Evolutionary conservation across 1,140 invertebrate species (phyloP).

Genomic region (Maconellicoccus hirsutus): DNA sequence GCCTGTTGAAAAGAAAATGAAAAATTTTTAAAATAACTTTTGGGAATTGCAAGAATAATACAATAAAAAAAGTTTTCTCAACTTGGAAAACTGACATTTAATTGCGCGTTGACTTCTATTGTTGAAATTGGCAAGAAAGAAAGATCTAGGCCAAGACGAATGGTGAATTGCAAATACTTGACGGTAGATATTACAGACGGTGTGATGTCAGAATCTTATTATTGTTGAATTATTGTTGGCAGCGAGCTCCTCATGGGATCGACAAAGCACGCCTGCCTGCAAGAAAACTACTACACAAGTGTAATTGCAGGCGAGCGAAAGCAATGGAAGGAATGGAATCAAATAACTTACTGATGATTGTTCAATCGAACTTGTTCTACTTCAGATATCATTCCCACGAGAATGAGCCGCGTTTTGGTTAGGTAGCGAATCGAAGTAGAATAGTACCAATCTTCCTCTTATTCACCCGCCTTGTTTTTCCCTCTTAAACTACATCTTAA

Average conservation of each 20-base stretch:
- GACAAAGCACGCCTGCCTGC: constrained; percentile 6
- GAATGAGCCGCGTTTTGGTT: constrained; percentile 8
- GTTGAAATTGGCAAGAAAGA: constrained; percentile 12
- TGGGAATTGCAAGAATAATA: not conserved
- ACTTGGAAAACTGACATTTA: not conserved
- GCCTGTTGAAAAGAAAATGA: not conserved
- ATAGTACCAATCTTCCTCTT: constrained; percentile 5
- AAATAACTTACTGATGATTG: constrained; percentile 21
- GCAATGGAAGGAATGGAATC: constrained; percentile 15
- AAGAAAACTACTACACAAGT: constrained; percentile 6
- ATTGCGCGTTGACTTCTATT: not conserved
- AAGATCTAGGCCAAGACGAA: constrained; percentile 13
- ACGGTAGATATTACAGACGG: constrained; percentile 12
- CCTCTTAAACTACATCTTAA: not conserved
- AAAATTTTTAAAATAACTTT: constrained; percentile 5
- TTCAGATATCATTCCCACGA: constrained; percentile 20
- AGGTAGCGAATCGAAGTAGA: constrained; percentile 17
- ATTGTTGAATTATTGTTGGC: constrained; percentile 22
- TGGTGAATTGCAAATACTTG: constrained; percentile 6
- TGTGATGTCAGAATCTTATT: constrained; percentile 16
- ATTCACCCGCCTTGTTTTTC: constrained; percentile 9
- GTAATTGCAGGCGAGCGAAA: constrained; percentile 18
- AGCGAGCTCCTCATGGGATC: constrained; percentile 5
- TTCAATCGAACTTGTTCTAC: constrained; percentile 21
- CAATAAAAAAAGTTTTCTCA: not conserved